Conservation (phyloP, 2,888 invertebrate genomes). For the Molanna angustata region DNA sequence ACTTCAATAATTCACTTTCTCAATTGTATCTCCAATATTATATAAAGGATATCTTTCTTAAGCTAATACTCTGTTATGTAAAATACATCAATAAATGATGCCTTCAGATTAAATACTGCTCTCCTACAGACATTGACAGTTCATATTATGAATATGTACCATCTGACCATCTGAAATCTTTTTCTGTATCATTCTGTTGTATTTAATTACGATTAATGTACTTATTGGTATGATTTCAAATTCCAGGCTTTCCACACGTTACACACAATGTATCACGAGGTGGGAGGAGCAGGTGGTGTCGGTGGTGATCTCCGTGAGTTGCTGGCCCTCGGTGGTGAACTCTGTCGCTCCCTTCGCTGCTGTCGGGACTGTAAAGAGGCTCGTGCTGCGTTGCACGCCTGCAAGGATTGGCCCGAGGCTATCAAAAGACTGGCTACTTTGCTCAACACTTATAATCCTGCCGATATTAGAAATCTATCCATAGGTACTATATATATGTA, state of each 20-base stretch:
- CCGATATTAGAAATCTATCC: conserved; percentile 76
- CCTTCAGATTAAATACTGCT: no score
- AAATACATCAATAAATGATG: no score
- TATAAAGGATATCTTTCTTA: no score
- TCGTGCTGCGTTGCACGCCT: conserved; percentile 61
- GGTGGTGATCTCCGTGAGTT: conserved; percentile 82
- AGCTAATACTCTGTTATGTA: no score
- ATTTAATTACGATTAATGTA: no score
- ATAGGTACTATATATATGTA: conserved; percentile 67
- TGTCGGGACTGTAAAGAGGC: conserved; percentile 66
- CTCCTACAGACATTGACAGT: no score
- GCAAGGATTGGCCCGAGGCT: conserved; percentile 87
- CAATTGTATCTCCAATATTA: no score
- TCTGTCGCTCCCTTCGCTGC: conserved; percentile 69
- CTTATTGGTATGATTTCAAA: neutral
- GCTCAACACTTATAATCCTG: conserved; percentile 84
- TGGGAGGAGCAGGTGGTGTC: conserved; percentile 80
- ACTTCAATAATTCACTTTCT: no score
- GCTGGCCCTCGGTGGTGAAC: conserved; percentile 70
- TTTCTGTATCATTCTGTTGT: no score
- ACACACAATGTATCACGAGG: conserved; percentile 92
- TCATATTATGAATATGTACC: no score
- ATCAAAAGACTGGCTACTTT: conserved; percentile 83
- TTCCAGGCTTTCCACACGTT: conserved; percentile 80
- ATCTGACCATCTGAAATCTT: no score